A percentile compares a stretch with the other conserved stretches of the same genome.
phyloP scores from a whole-genome alignment of 2,888 invertebrate species.

The Platycheirus albimanus region DNA sequence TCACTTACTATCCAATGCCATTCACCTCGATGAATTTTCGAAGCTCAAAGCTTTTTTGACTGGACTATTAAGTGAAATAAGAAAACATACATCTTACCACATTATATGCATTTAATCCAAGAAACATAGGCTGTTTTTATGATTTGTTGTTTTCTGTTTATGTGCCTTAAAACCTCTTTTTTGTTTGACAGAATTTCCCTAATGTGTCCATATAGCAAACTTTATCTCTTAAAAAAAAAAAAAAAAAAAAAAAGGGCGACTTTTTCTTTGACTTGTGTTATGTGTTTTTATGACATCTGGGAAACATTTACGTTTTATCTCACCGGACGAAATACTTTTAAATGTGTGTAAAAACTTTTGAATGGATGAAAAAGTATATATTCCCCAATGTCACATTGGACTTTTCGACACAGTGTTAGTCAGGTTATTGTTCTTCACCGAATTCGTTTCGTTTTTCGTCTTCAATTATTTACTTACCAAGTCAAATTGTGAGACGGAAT shows the following conservation, averaged over 20 bases:
- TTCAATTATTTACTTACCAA: constrained; percentile 49
- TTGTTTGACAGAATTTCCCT: constrained; percentile 51
- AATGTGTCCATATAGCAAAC: constrained; percentile 45
- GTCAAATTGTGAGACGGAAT: constrained; percentile 33
- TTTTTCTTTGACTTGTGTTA: constrained; percentile 39
- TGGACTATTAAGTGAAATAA: too few species aligned
- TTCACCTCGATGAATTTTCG: too few species aligned
- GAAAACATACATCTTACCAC: too few species aligned
- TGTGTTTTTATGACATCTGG: constrained; percentile 35
- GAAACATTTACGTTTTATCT: constrained; percentile 65
- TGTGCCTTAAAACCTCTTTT: constrained; percentile 24
- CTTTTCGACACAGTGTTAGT: constrained; percentile 57
- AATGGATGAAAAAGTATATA: constrained; percentile 26
- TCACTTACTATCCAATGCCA: too few species aligned
- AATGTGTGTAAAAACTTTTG: constrained; percentile 54
- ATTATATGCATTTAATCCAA: too few species aligned
- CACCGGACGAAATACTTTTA: constrained; percentile 62
- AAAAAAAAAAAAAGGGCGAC: constrained; percentile 49
- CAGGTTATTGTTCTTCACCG: constrained; percentile 53
- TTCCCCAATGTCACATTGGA: constrained; percentile 66
- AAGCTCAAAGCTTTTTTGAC: too few species aligned
- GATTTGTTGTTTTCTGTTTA: too few species aligned
- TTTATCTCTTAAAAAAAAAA: too few species aligned
- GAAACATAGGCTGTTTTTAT: too few species aligned
- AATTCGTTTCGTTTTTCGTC: constrained; percentile 35